Conservation (phyloP, 2,113 vertebrate species). For the Misgurnus anguillicaudatus region DNA sequence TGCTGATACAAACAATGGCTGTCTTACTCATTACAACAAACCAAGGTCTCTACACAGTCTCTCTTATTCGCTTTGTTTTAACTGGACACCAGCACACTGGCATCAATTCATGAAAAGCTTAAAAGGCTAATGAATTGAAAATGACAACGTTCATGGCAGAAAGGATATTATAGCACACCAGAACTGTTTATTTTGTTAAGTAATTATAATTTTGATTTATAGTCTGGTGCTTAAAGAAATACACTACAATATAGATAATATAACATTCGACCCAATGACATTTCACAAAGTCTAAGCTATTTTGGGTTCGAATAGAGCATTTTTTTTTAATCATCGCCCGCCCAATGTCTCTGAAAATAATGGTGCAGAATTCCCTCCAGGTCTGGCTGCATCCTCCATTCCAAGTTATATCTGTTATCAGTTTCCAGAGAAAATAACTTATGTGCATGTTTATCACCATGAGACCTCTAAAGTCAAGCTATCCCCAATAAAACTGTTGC, state of each 20-base stretch:
- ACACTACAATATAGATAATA: background rate
- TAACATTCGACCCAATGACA: background rate
- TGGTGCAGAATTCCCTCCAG: slow-evolving; percentile 13
- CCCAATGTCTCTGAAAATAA: slow-evolving; percentile 10
- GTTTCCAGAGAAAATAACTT: slow-evolving; percentile 36
- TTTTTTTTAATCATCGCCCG: background rate
- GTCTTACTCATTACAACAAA: slow-evolving; percentile 35
- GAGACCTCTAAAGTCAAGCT: slow-evolving; percentile 19
- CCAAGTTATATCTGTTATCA: slow-evolving; percentile 28
- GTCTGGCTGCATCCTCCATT: slow-evolving; percentile 12
- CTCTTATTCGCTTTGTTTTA: slow-evolving; percentile 8
- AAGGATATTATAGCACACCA: background rate
- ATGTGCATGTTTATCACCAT: slow-evolving; percentile 25
- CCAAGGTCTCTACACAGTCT: background rate
- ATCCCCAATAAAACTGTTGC: background rate
- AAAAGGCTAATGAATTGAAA: slow-evolving; percentile 35
- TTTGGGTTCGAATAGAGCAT: background rate
- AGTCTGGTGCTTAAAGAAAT: background rate
- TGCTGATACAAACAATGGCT: slow-evolving; percentile 10
- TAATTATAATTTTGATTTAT: background rate
- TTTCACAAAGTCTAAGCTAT: slow-evolving; percentile 1
- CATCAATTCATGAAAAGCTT: slow-evolving; percentile 40
- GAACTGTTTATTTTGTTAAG: background rate
- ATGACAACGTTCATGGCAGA: background rate
- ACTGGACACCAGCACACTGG: background rate